Conservation (phyloP, 2,888 invertebrate species). For the Empis stercorea region DNA sequence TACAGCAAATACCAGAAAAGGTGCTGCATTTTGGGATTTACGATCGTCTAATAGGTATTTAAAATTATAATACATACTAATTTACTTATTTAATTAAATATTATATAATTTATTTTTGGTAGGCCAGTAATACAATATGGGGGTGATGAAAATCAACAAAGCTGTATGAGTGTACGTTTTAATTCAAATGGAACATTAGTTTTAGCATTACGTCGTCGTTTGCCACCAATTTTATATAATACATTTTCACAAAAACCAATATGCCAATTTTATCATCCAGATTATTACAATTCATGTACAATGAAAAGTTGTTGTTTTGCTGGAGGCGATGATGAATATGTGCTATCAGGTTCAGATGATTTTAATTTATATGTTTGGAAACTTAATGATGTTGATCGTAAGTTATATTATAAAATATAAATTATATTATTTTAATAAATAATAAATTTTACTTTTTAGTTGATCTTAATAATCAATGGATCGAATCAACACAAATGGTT, state of each 20-base stretch:
- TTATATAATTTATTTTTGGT: conserved; percentile 8
- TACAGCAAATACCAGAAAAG: conserved; percentile 82
- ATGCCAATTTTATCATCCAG: conserved; percentile 80
- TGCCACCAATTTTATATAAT: conserved; percentile 72
- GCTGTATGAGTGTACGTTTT: conserved; percentile 88
- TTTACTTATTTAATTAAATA: background rate
- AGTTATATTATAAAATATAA: conserved; percentile 16
- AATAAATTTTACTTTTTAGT: conserved; percentile 16
- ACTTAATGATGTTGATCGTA: conserved; percentile 53
- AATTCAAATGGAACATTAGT: conserved; percentile 64
- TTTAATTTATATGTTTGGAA: conserved; percentile 93
- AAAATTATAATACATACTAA: background rate
- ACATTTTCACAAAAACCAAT: conserved; percentile 54
- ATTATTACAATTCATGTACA: conserved; percentile 91
- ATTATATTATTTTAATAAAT: too few species aligned
- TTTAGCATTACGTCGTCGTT: conserved; percentile 69
- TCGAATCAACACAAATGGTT: conserved; percentile 64
- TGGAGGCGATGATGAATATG: conserved; percentile 75
- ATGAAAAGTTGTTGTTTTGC: conserved; percentile 96
- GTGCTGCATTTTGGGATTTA: conserved; percentile 81
- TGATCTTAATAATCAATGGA: conserved; percentile 39
- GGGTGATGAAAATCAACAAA: conserved; percentile 48
- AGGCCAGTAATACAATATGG: conserved; percentile 61
- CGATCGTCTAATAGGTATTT: conserved; percentile 29
- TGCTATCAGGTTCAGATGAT: conserved; percentile 90